Percentiles rank a stretch among this genome's conserved stretches.
Evolutionary conservation across 1,140 invertebrate genomes (phyloP).

Genomic region (Ceratosolen solmsi): DNA sequence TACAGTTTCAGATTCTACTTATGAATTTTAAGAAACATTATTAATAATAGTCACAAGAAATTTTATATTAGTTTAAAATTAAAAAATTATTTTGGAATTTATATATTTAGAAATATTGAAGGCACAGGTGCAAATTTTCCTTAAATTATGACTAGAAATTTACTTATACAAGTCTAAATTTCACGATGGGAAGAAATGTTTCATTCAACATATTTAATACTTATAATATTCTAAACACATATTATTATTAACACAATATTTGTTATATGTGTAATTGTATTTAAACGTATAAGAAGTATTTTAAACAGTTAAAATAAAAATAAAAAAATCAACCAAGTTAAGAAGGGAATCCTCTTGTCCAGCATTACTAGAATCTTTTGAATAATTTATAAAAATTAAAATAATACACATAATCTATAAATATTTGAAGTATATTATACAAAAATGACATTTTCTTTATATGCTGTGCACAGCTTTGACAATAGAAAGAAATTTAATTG

Average conservation of each 20-base stretch:
- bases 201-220: background rate
- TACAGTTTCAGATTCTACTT: no score
- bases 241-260: background rate
- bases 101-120: background rate
- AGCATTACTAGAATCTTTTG: background rate
- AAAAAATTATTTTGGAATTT: no score
- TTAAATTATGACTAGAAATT: background rate
- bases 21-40: no score
- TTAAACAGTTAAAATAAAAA: background rate
- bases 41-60: no score
- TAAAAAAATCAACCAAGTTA: no score
- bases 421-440: slow-evolving; percentile 8
- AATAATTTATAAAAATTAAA: slow-evolving; percentile 6
- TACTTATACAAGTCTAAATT: background rate
- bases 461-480: background rate
- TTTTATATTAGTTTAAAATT: no score
- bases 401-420: background rate
- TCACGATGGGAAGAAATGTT: background rate
- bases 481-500: background rate
- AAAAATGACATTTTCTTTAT: slow-evolving; percentile 11
- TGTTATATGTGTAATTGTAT: background rate
- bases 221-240: background rate
- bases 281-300: background rate
- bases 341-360: no score
- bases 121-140: background rate